Base-by-base conservation (phyloP, 2,888 invertebrate species). In the Himalopsyche anomala region DNA sequence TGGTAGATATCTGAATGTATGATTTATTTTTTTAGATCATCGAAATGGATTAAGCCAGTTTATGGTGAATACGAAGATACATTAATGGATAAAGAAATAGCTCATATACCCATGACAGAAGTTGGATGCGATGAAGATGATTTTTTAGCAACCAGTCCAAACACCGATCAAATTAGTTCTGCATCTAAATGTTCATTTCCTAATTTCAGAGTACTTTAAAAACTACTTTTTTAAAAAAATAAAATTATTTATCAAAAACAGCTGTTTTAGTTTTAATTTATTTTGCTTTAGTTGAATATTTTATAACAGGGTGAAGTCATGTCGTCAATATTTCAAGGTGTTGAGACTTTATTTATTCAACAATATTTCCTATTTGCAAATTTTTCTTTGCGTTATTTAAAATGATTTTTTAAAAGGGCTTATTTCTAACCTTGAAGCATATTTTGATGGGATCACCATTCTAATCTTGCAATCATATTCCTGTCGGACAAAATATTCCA, bases 31-130 rank as follows among this genome's bases (percentile, higher is more conserved):
- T 89, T 28, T 91, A 94, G 94, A 89, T 94, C 94, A 0, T 93
- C 92, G 2, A 91, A 92, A 90, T 92, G 91, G 89, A 92, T 94
- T 85, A 92, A 92, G 91, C 93, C 93, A 0, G 90, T 93, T 6
- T 94, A 94, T 90, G 91, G 93, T 89, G 93, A 94, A 88, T 94
- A 94, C 89, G 93, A 93, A 90, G 92, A 93, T 88, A 91, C 92
- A 90, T 89, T 91, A 8, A 92, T 91, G 19, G 91, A 91, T 12
- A 91, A 91, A 2, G 91, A 89, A 79, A 74, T 82, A 91, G 0
- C 91, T 91, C 56, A 91, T 92, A 90, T 92, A 91, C 89, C 91
- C 90, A 81, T 93, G 92, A 89, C 87, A 91, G 28, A 87, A 40
- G 85, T 92, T 92, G 0, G 93, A 92, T 82, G 93, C 93, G 93